Evolutionary conservation across 2,113 vertebrate species (phyloP).

Genomic region (Periophthalmus modestus): DNA sequence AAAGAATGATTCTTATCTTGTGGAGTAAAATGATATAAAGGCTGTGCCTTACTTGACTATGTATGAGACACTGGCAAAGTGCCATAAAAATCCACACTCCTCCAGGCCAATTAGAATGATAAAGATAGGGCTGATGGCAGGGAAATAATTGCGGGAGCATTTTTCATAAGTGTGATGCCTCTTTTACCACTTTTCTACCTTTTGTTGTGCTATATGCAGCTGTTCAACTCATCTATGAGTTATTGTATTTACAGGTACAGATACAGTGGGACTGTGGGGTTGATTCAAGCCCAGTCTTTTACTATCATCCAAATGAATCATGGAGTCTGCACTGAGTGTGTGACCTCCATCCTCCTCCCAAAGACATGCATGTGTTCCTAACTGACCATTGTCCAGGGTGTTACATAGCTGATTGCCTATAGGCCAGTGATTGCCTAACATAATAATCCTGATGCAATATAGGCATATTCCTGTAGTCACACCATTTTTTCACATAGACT

Average conservation of each 20-base stretch:
- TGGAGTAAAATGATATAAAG: slow-evolving; percentile 42
- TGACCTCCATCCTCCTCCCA: no score
- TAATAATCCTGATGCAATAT: no score
- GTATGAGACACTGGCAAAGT: slow-evolving; percentile 32
- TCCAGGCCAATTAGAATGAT: slow-evolving; percentile 27
- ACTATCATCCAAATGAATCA: no score
- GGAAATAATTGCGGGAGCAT: slow-evolving; percentile 4
- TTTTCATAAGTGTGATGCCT: slow-evolving; percentile 8
- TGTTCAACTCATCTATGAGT: neutral
- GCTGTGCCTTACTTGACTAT: slow-evolving; percentile 43
- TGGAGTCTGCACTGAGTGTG: no score
- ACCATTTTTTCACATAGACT: no score
- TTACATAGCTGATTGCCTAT: neutral
- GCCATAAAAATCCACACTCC: slow-evolving; percentile 31
- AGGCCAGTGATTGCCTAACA: neutral
- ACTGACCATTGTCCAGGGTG: neutral
- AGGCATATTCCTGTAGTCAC: no score
- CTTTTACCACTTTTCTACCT: neutral
- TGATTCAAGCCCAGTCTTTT: no score
- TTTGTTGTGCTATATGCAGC: slow-evolving; percentile 3
- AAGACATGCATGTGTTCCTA: neutral
- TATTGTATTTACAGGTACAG: neutral
- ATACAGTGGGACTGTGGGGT: no score
- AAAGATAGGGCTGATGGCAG: slow-evolving; percentile 10
- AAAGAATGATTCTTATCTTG: slow-evolving; percentile 45